phyloP scores from a whole-genome alignment of 2,888 invertebrate species.

The Noctuana brunneofusca region DNA sequence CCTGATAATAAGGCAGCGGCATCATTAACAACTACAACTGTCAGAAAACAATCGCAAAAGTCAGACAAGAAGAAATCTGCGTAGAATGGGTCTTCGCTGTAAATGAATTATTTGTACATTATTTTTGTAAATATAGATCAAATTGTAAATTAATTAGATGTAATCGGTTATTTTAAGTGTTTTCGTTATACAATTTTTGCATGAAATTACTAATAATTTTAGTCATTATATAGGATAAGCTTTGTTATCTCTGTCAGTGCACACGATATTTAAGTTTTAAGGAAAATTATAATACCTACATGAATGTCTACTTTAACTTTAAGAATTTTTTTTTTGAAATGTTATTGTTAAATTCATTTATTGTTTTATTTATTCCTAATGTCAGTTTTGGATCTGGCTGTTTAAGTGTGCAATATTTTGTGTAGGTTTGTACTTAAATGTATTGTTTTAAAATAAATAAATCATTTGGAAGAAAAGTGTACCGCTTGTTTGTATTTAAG shows the following conservation, averaged over 20 bases:
- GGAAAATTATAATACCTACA: not conserved
- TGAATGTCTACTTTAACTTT: not conserved
- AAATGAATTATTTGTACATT: slow-evolving; percentile 11
- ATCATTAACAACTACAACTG: slow-evolving; percentile 40
- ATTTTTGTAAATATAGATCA: slow-evolving; percentile 32
- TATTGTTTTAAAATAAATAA: slow-evolving; percentile 3
- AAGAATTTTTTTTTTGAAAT: not conserved
- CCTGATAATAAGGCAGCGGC: slow-evolving; percentile 54
- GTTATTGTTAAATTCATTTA: slow-evolving; percentile 4
- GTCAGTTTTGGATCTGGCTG: slow-evolving; percentile 44
- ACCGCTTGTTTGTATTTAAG: not conserved
- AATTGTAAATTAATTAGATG: slow-evolving; percentile 12
- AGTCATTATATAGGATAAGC: not conserved
- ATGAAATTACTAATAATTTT: not conserved
- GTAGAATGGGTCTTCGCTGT: slow-evolving; percentile 30
- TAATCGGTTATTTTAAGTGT: not conserved
- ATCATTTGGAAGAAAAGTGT: not conserved
- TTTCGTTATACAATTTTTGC: not conserved
- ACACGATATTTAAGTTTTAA: not conserved
- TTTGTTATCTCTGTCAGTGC: not conserved
- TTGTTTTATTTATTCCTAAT: slow-evolving; percentile 29
- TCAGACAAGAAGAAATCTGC: slow-evolving; percentile 54
- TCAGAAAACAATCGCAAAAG: slow-evolving; percentile 45
- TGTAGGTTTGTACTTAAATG: slow-evolving; percentile 4
- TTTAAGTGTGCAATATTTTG: slow-evolving; percentile 64